phyloP scores from a whole-genome alignment of 2,113 vertebrate species.

The Plecotus auritus region DNA sequence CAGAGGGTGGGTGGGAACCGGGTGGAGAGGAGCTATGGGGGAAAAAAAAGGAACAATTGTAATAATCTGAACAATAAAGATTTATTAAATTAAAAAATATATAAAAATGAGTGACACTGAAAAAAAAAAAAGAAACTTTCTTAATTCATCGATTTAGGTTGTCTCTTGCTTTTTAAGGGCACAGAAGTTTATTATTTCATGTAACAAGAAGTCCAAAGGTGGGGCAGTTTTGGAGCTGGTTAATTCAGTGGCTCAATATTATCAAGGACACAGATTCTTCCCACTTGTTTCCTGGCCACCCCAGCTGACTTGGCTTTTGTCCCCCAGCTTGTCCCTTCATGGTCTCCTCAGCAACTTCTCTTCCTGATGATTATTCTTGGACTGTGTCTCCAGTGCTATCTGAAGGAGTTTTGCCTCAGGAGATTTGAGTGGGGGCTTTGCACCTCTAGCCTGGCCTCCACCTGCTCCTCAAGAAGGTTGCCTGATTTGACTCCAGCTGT shows the following conservation, averaged over 20 bases:
- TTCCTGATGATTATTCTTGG: constrained; percentile 4
- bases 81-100: too few species aligned
- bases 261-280: constrained; percentile 67
- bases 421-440: not conserved
- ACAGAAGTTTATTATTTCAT: not conserved
- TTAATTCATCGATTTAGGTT: not conserved
- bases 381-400: not conserved
- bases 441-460: not conserved
- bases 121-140: too few species aligned
- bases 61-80: too few species aligned
- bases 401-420: constrained; percentile 2
- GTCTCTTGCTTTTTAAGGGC: not conserved
- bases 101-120: too few species aligned
- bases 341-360: not conserved
- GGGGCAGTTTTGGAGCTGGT: not conserved
- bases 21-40: too few species aligned
- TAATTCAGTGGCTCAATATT: not conserved
- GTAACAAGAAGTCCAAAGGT: not conserved
- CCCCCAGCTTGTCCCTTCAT: not conserved
- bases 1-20: too few species aligned
- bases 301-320: constrained; percentile 2
- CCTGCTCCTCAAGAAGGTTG: not conserved
- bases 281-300: not conserved
- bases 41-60: too few species aligned
- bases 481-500: constrained; percentile 22